Evolutionary conservation across 92 coral and sea anemone species (phyloP), one percentile per base, ranked within the genome.

Genomic region (Zoanthus sociatus): DNA sequence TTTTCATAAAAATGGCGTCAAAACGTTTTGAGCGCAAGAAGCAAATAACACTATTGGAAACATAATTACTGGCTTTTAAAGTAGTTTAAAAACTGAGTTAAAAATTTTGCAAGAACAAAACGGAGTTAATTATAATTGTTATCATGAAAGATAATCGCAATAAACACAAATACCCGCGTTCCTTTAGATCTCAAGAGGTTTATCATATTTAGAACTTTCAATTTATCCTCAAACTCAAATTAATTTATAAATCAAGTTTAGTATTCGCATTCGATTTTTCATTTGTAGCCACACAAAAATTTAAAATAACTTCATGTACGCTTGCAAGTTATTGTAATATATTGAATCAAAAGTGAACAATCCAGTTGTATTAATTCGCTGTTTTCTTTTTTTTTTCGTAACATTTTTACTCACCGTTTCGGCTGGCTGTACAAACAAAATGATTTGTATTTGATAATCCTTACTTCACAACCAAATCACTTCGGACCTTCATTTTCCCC

Each of bases 401-500:
- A 53, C 32, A 66, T 11, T 7, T 14, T 45, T 46, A 81, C 85
- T 68, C 73, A 90, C 93, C 93, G 85, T 83, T 56, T 47, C 81
- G 86, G 69, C 55, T 50, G 7, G 55, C 83, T 82, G 66, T 68
- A 56, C 84, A 46, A 26, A 56, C 37, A 17, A 90, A 87, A 64
- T 42, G 9, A 69, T 6, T 9, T 72, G 18, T 8, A 47, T 50
- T 76, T 48, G 7, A 44, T 67, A 30, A 55, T 85, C 82, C 33
- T 74, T 87, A 87, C 21, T 86, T 90, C 78, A 83, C 83, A 11
- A 90, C 83, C 71, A 70, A 37, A 33, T 91, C 47, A 54, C 73
- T 77, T 58, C 78, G 79, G 54, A 32, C 86, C 88, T 44, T 88
- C 95, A 93, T 93, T 81, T 88, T 87, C 88, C 79, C 48, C 53